Evolutionary conservation across 2,113 vertebrate genomes (phyloP), one percentile per base, ranked within the genome.

Genomic region (Baryphthengus martii): DNA sequence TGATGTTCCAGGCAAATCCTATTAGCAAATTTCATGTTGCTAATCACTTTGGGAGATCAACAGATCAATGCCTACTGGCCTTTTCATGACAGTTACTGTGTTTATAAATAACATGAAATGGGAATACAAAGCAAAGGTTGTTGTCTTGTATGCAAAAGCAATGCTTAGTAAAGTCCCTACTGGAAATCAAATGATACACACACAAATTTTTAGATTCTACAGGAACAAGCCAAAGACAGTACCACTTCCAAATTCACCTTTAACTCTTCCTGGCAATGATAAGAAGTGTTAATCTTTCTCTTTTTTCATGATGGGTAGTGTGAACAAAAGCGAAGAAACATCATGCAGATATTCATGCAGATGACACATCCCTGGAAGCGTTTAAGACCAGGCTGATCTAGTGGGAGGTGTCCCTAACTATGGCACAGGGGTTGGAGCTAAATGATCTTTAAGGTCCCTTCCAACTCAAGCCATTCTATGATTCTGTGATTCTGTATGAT

Each of bases 11-110:
- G 45, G 33, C 33, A 91, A 87, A 85, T 52, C 17, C 39, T 91
- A 66, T 85, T 81, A 90, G 17, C 62, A 88, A 85, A 85, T 88
- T 94, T 89, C 31, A 17, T 67, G 44, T 85, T 91, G 47, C 47
- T 91, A 85, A 91, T 95, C 85, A 65, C 82, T 79, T 87, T n/a
- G 28, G 40, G 71, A 94, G 67, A 90, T 85, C 78, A 93, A 76
- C 62, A 88, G 58, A 97, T 96, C 90, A 85, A 85, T 85, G 75
- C 17, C 20, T 53, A 68, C 82, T 85, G 90, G 81, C 66, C 53
- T 95, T 93, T 85, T 91, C 44, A 90, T 79, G 90, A 83, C 78
- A 93, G 70, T 56, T 89, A 28, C 39, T 47, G 40, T 56, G 73
- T 68, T 87, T 87, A 78, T 93, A 89, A 91, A 45, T 50, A 88